phyloP scores from a whole-genome alignment of 2,113 vertebrate genomes.

The Crypturellus undulatus region DNA sequence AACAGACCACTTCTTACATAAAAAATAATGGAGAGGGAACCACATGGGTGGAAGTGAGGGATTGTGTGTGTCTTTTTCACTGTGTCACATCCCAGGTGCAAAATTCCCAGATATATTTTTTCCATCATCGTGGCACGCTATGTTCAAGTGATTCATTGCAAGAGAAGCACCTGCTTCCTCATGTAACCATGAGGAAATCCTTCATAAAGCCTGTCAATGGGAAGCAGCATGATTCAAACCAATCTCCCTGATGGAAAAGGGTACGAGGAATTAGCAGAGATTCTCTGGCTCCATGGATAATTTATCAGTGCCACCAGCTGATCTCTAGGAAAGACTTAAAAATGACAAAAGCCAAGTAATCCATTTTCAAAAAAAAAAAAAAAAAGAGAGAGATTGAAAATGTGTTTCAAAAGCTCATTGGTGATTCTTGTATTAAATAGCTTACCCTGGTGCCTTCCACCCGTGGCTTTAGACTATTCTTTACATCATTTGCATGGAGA shows the following conservation, averaged over 20 bases:
- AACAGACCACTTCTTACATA: not conserved
- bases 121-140: not conserved
- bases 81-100: not conserved
- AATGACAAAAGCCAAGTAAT: constrained; percentile 65
- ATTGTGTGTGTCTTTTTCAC: not conserved
- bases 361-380: not conserved
- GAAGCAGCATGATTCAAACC: constrained; percentile 50
- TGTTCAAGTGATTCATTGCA: not conserved
- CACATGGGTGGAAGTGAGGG: not conserved
- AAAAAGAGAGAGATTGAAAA: not conserved
- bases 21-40: not conserved
- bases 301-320: constrained; percentile 70
- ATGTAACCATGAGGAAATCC: constrained; percentile 39
- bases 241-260: constrained; percentile 40
- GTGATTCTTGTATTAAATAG: constrained; percentile 21
- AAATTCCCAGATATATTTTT: not conserved
- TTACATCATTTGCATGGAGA: constrained; percentile 54
- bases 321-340: constrained; percentile 61
- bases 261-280: constrained; percentile 58
- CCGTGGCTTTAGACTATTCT: constrained; percentile 45
- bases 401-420: constrained; percentile 44
- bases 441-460: constrained; percentile 47
- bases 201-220: constrained; percentile 32
- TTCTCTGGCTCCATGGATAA: constrained; percentile 62
- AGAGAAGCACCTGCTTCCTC: not conserved